Evolutionary conservation across 2,113 vertebrate genomes (phyloP).

Genomic region (Vicugna pacos): DNA sequence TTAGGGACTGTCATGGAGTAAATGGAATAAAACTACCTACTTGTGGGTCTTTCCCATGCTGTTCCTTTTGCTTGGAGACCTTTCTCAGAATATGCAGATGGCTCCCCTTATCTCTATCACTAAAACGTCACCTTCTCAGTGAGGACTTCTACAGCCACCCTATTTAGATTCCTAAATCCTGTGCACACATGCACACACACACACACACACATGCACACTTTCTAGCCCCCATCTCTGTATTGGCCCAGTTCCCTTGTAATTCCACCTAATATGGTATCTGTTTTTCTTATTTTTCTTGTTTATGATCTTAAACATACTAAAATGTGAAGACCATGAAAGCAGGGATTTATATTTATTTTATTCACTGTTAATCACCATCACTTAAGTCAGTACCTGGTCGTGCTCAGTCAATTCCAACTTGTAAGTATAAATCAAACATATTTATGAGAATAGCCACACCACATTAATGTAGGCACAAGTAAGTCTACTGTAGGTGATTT

Average conservation of each 20-base stretch:
- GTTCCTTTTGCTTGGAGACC: background rate
- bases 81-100: background rate
- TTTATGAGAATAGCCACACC: background rate
- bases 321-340: background rate
- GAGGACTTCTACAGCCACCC: background rate
- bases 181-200: accelerated
- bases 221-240: background rate
- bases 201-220: background rate
- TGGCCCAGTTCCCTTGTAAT: background rate
- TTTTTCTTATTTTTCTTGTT: background rate
- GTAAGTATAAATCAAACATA: background rate
- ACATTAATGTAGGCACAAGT: background rate
- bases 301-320: background rate
- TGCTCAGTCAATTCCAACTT: background rate
- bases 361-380: background rate
- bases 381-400: background rate
- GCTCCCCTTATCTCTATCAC: background rate
- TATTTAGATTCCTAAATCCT: background rate
- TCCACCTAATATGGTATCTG: background rate
- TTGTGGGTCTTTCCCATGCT: background rate
- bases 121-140: background rate
- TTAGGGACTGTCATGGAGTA: background rate
- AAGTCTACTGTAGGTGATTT: background rate
- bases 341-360: background rate
- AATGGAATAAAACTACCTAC: background rate